phyloP scores from a whole-genome alignment of 2,797 vertebrate species.

The Emydoidea blandingii region DNA sequence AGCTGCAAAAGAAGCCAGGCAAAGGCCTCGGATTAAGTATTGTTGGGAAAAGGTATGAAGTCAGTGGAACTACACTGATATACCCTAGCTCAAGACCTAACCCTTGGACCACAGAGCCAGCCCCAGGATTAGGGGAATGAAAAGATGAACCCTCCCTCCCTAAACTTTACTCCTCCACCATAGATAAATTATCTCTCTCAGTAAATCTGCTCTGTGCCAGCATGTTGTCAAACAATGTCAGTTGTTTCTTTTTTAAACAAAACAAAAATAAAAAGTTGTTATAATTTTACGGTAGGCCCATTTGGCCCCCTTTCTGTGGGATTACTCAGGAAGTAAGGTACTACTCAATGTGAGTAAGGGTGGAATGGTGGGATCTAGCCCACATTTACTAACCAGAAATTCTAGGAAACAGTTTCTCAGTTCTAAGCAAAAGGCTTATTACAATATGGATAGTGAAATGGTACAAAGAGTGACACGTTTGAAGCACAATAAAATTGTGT shows the following conservation, averaged over 20 bases:
- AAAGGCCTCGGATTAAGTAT: constrained; percentile 97
- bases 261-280: background rate
- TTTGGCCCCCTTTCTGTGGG: background rate
- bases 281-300: background rate
- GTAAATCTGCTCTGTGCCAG: background rate
- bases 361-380: background rate
- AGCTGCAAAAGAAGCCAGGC: constrained; percentile 92
- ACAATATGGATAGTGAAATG: background rate
- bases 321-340: background rate
- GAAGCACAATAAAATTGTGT: background rate
- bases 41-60: constrained; percentile 92
- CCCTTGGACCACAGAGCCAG: background rate
- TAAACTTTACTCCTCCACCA: background rate
- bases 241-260: background rate
- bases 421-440: background rate
- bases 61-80: background rate
- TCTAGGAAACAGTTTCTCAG: background rate
- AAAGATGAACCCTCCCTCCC: background rate
- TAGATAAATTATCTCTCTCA: background rate
- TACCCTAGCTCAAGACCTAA: background rate
- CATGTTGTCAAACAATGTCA: background rate
- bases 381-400: background rate
- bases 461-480: background rate
- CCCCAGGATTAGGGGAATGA: background rate
- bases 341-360: too few relatives aligned